Percentiles rank a stretch among this genome's conserved stretches.
Conservation (phyloP, 1,140 invertebrate genomes). For the Cyclina sinensis region DNA sequence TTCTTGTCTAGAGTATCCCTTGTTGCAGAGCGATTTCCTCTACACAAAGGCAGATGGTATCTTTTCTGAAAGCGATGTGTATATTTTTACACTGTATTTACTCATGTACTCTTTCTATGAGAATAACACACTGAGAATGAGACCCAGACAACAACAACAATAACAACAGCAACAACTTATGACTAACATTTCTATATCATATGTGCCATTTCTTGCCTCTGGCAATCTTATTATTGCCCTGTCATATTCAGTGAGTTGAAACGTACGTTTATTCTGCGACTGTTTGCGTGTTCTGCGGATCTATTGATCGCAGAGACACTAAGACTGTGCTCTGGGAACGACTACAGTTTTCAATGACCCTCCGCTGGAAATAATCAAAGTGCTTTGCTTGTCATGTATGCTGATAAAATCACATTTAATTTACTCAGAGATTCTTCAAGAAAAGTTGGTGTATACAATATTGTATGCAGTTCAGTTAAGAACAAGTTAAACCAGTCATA, state of each 20-base stretch:
- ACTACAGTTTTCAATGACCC: neutral
- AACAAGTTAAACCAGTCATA: too few relatives aligned
- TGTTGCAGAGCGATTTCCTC: too few relatives aligned
- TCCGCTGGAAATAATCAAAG: neutral
- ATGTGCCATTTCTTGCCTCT: neutral
- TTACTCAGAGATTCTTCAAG: neutral
- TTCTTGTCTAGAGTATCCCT: too few relatives aligned
- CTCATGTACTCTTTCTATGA: too few relatives aligned
- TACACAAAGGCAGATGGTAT: too few relatives aligned
- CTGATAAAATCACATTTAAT: neutral
- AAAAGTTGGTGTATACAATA: too few relatives aligned
- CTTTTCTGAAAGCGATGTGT: too few relatives aligned
- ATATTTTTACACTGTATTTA: too few relatives aligned
- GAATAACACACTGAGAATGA: too few relatives aligned
- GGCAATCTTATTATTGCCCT: constrained; percentile 2
- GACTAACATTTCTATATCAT: constrained; percentile 14
- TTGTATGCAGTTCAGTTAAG: too few relatives aligned
- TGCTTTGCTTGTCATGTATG: constrained; percentile 1
- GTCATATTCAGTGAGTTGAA: constrained; percentile 41
- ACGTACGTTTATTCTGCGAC: constrained; percentile 8
- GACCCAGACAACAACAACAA: too few relatives aligned
- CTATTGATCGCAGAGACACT: constrained; percentile 8
- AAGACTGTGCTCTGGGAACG: neutral
- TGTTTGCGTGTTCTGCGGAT: neutral
- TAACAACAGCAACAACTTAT: too few relatives aligned